Conservation (phyloP, 2,113 vertebrate species). For the Strix aluco region DNA sequence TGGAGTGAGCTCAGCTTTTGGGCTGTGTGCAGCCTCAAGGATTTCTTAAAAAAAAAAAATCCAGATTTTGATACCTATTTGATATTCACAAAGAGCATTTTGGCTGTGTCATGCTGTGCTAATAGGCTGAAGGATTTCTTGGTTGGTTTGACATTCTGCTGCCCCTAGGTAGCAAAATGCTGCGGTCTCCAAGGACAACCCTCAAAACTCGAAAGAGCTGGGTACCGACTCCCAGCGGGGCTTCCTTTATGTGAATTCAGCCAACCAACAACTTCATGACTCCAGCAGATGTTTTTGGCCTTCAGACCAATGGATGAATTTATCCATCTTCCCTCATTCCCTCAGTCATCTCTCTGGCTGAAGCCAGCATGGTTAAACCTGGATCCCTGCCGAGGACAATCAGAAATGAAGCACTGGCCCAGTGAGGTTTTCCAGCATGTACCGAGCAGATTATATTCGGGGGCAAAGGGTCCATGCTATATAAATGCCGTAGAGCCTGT, state of each 20-base stretch:
- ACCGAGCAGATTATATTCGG: neutral
- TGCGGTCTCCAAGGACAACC: constrained; percentile 35
- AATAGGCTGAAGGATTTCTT: neutral
- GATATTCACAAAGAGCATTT: neutral
- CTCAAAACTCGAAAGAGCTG: constrained; percentile 54
- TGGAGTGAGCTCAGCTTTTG: neutral
- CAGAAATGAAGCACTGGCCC: constrained; percentile 36
- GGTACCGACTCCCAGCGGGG: neutral
- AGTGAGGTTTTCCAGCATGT: constrained; percentile 63
- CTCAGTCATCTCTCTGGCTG: constrained; percentile 54
- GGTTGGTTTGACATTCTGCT: constrained; percentile 31
- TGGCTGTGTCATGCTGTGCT: neutral
- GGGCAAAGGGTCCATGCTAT: constrained; percentile 54
- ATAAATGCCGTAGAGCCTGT: neutral
- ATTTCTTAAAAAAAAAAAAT: neutral
- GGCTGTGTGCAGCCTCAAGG: neutral
- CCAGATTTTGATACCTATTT: neutral
- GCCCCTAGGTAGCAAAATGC: constrained; percentile 26
- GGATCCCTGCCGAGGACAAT: constrained; percentile 60
- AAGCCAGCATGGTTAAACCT: constrained; percentile 60
- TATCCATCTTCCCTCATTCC: constrained; percentile 59
- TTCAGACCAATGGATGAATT: constrained; percentile 52
- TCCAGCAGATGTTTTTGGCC: constrained; percentile 72
- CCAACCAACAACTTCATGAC: constrained; percentile 71
- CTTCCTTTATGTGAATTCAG: constrained; percentile 64